Conservation (phyloP, 2,797 vertebrate species). For the Balearica regulorum region DNA sequence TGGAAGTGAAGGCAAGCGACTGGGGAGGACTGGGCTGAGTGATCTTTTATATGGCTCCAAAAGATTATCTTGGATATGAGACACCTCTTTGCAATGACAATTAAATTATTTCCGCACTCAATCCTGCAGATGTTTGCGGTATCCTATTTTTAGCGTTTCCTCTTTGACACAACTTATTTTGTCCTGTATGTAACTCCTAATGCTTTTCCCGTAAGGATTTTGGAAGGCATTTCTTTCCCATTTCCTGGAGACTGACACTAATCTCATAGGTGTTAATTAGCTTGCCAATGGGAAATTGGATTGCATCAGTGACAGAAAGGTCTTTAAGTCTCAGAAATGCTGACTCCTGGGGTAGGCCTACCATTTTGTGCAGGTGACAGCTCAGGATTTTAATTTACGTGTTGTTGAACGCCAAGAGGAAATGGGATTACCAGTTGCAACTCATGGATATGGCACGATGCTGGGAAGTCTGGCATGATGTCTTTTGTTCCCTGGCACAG, state of each 20-base stretch:
- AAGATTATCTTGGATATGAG: background rate
- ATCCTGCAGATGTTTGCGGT: background rate
- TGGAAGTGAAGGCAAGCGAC: rapidly evolving
- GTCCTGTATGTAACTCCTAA: background rate
- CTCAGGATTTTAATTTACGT: background rate
- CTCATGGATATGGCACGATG: background rate
- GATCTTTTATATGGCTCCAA: background rate
- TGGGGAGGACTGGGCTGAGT: background rate
- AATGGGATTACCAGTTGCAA: background rate
- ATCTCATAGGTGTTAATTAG: background rate
- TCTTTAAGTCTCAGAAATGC: background rate
- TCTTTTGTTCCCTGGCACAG: rapidly evolving
- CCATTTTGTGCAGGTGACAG: background rate
- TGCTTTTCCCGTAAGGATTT: background rate
- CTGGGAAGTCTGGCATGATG: background rate
- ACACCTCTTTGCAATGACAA: background rate
- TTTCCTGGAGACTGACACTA: slow-evolving; percentile 28
- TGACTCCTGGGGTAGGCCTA: background rate
- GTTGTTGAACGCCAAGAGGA: background rate
- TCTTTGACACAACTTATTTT: background rate
- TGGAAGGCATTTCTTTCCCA: background rate
- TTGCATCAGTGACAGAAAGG: background rate
- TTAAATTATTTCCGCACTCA: background rate
- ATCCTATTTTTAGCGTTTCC: background rate
- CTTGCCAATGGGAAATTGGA: background rate